Percentiles rank a stretch among this genome's conserved stretches.
Conservation (phyloP, 2,888 invertebrate genomes). For the Limnephilus marmoratus region DNA sequence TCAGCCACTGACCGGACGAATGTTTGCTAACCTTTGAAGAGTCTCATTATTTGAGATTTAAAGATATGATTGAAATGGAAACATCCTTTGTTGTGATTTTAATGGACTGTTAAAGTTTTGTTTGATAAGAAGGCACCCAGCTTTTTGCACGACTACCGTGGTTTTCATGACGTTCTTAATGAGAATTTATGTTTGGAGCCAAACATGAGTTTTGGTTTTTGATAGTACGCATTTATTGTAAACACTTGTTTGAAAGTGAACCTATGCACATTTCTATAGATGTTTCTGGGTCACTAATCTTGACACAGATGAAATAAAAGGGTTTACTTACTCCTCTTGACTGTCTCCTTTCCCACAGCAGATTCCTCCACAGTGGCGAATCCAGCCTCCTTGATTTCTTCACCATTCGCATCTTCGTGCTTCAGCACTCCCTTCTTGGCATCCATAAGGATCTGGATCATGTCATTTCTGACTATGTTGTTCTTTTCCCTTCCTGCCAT, state of each 20-base stretch:
- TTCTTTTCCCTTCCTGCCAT: slow-evolving; percentile 71
- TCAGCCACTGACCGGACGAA: no score
- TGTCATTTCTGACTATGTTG: slow-evolving; percentile 73
- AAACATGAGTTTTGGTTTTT: not conserved
- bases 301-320: no score
- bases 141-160: not conserved
- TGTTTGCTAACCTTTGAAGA: no score
- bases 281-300: no score
- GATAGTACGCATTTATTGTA: not conserved
- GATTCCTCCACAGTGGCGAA: slow-evolving; percentile 74
- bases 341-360: slow-evolving; percentile 69
- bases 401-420: slow-evolving; percentile 37
- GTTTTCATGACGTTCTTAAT: not conserved
- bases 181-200: no score
- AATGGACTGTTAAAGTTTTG: no score
- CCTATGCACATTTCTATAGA: no score
- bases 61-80: no score
- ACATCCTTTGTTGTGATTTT: no score
- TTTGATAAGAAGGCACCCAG: no score
- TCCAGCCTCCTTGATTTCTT: slow-evolving; percentile 69
- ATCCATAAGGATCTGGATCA: slow-evolving; percentile 73
- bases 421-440: slow-evolving; percentile 32
- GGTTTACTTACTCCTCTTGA: slow-evolving; percentile 49
- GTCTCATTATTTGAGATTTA: no score
- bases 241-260: not conserved